Base-by-base conservation (phyloP, 2,888 invertebrate species). In the Muscina levida region DNA sequence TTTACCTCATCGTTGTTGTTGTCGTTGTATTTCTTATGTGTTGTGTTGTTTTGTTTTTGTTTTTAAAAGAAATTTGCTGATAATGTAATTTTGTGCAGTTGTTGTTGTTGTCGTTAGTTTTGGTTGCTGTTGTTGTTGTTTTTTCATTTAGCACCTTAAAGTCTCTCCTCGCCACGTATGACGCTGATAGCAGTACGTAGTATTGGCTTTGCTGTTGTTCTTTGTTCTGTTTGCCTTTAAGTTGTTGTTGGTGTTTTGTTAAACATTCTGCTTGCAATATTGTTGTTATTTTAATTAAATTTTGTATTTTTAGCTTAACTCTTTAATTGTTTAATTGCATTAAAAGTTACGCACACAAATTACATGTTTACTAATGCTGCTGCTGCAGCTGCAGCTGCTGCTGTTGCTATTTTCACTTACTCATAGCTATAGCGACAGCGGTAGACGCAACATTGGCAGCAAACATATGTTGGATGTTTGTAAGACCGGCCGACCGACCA, bases 261-360 rank as follows among this genome's bases (percentile, higher is more conserved):
- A 57, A 31, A 68, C 72, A 26, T 74, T 83, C 62, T 73, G 56
- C 56, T 83, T 78, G 66, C 80, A 51, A 24, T 82, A 62, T 39
- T 75, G 70, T 72, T 75, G 62, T 70, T 62, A 70, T 51, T 81
- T 76, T 82, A 75, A 77, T 77, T 81, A 73, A 80, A 78, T 77
- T 87, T 87, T 84, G 70, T 82, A 72, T 72, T 76, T 78, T 75
- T 71, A 78, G 72, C 56, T 73, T 26, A 74, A 78, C 67, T 70
- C 70, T 87, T 88, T 87, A 86, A 87, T 87, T 87, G 86, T 86
- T 87, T 87, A 87, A 88, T 87, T 87, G 82, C 87, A 87, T 87
- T 87, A 88, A 87, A 88, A 85, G 83, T 83, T 77, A 77, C 82
- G 84, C 85, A 80, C 85, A 72, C 81, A 77, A 81, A 77, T 77